A percentile compares a stretch with the other conserved stretches of the same genome.
Evolutionary conservation across 2,797 vertebrate species (phyloP).

Genomic region (Lycodopsis pacificus): DNA sequence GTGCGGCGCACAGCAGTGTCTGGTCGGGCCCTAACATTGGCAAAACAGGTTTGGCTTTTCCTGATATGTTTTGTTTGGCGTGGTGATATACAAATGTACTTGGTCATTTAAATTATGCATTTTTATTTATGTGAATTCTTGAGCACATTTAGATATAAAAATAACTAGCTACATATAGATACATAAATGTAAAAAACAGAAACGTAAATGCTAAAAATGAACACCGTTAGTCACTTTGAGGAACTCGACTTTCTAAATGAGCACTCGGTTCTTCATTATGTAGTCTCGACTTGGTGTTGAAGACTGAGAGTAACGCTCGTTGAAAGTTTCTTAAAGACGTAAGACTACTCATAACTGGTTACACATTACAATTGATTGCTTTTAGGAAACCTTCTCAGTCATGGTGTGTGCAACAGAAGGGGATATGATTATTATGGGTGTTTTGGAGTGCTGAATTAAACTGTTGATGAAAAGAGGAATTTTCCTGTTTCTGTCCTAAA

Average conservation of each 20-base stretch:
- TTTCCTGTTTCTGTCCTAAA: constrained; percentile 2
- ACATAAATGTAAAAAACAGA: too few relatives aligned
- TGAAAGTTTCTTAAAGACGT: background rate
- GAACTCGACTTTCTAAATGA: background rate
- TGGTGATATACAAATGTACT: too few relatives aligned
- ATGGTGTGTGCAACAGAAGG: background rate
- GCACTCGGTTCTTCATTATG: background rate
- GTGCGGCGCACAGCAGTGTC: background rate
- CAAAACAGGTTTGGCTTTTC: background rate
- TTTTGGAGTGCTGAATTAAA: constrained; percentile 31
- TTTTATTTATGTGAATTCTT: too few relatives aligned
- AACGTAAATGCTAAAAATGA: background rate
- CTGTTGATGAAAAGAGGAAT: constrained; percentile 5
- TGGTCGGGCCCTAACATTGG: background rate
- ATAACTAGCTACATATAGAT: too few relatives aligned
- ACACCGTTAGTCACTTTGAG: background rate
- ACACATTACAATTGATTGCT: background rate
- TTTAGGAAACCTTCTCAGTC: background rate
- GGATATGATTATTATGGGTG: background rate
- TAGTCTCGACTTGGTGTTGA: background rate
- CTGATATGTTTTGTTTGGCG: background rate
- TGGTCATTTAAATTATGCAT: too few relatives aligned
- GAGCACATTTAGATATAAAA: too few relatives aligned
- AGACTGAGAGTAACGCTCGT: background rate
- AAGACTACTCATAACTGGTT: background rate